These are phyloP conservation scores for Epinephelus malabaricus DNA, from an alignment of 2,797 vertebrate species.

Conservation along the genomic window DNA sequence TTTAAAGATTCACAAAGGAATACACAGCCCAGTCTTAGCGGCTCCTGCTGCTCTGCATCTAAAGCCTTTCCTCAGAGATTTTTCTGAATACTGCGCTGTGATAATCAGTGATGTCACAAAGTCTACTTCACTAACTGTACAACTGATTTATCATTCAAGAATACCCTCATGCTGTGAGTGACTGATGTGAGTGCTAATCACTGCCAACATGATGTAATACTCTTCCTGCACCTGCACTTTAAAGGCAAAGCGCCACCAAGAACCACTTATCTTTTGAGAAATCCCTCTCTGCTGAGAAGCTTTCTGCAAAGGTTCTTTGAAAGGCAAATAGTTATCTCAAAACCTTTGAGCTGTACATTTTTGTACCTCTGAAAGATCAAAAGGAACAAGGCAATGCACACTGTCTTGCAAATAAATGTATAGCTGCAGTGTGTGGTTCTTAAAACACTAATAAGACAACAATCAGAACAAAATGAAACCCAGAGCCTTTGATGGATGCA, in stretches of 20 bases:
- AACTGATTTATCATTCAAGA: neutral
- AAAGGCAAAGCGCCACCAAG: neutral
- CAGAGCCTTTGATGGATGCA: neutral
- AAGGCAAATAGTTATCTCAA: neutral
- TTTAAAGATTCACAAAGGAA: too few relatives aligned
- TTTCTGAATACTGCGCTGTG: too few relatives aligned
- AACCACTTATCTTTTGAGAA: slow-evolving; percentile 1
- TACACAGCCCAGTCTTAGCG: too few relatives aligned
- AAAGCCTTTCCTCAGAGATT: too few relatives aligned
- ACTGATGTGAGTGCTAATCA: neutral
- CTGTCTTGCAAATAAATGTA: slow-evolving; percentile 4
- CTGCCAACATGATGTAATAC: neutral
- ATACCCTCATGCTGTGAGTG: neutral
- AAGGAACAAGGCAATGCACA: neutral
- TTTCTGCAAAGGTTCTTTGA: neutral
- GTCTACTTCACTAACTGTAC: neutral
- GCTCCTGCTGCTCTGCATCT: too few relatives aligned
- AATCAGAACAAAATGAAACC: slow-evolving; percentile 15
- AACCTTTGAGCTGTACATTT: slow-evolving; percentile 2
- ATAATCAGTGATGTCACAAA: neutral
- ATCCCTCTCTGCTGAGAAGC: neutral
- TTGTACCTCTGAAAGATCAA: slow-evolving; percentile 17
- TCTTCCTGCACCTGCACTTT: neutral
- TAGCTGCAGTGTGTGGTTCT: rapidly evolving
- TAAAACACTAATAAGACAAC: slow-evolving; percentile 11